Percentiles rank a stretch among this genome's conserved stretches.
Conservation (phyloP, 2,797 vertebrate genomes). For the Acridotheres tristis region DNA sequence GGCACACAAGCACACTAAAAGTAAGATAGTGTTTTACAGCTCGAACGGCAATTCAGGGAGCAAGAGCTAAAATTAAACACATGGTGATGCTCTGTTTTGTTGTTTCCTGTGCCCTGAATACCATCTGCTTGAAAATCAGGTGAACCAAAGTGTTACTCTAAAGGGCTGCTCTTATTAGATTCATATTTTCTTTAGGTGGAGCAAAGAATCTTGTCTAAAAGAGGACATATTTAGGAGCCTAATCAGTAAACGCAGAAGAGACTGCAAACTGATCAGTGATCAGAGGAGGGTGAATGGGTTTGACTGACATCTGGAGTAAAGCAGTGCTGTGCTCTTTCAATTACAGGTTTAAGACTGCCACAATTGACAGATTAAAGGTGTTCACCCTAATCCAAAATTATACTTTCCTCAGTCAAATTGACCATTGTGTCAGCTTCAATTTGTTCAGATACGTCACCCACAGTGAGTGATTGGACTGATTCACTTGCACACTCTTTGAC, state of each 20-base stretch:
- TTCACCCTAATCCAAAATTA: slow-evolving; percentile 53
- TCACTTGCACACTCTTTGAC: slow-evolving; percentile 15
- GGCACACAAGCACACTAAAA: slow-evolving; percentile 10
- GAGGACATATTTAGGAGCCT: not conserved
- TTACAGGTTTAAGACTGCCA: slow-evolving; percentile 47
- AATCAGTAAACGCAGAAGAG: slow-evolving; percentile 31
- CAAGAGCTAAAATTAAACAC: slow-evolving; percentile 50
- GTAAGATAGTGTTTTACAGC: not conserved
- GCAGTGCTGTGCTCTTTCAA: slow-evolving; percentile 34
- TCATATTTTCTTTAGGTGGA: not conserved
- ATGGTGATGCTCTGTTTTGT: slow-evolving; percentile 7
- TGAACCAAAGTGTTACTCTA: slow-evolving; percentile 44
- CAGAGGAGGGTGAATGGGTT: not conserved
- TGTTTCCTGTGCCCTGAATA: slow-evolving; percentile 27
- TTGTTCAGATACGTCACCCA: slow-evolving; percentile 19
- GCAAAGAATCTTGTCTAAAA: not conserved
- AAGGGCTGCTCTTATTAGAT: slow-evolving; percentile 32
- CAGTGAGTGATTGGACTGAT: slow-evolving; percentile 43
- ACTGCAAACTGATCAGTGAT: slow-evolving; percentile 26
- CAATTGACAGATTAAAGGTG: slow-evolving; percentile 60
- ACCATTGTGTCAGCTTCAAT: slow-evolving; percentile 30
- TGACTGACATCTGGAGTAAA: slow-evolving; percentile 26
- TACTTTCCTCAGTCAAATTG: slow-evolving; percentile 48
- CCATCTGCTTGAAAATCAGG: slow-evolving; percentile 60
- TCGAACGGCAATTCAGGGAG: not conserved